A percentile compares a stretch with the other conserved stretches of the same genome.
Conservation (phyloP, 2,113 vertebrate genomes). For the Sialia sialis region DNA sequence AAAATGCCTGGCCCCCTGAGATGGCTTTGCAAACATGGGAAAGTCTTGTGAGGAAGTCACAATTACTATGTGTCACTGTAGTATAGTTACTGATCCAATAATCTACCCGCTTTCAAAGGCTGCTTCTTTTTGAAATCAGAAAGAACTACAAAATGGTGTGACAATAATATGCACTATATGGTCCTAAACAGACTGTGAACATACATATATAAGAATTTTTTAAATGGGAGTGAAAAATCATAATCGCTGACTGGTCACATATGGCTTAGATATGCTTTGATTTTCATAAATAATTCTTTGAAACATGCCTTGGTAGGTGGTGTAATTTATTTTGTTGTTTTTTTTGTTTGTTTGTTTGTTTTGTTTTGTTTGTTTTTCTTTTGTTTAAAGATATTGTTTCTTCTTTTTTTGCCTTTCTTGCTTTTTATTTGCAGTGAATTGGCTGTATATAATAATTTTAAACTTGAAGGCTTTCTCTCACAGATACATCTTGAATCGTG, state of each 20-base stretch:
- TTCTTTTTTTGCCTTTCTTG: neutral
- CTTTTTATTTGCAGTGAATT: neutral
- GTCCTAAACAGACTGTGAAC: neutral
- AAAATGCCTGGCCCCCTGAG: neutral
- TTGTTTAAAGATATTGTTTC: accelerated
- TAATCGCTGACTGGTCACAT: neutral
- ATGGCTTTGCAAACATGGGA: neutral
- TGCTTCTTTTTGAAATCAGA: neutral
- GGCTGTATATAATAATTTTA: neutral
- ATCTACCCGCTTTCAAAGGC: neutral
- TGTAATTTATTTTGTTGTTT: too few species aligned
- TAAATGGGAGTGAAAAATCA: neutral
- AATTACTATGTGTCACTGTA: neutral
- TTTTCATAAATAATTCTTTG: neutral
- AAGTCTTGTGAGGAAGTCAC: neutral
- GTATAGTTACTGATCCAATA: neutral
- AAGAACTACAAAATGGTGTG: neutral
- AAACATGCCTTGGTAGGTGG: neutral
- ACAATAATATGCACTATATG: neutral
- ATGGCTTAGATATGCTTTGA: neutral
- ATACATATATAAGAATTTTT: neutral
- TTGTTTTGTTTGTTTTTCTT: neutral
- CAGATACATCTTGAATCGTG: neutral
- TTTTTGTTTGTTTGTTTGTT: too few species aligned
- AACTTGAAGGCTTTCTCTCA: neutral